These are phyloP conservation scores for Hylaeus volcanicus DNA, from an alignment of 1,140 invertebrate species.

Conservation along the genomic window DNA sequence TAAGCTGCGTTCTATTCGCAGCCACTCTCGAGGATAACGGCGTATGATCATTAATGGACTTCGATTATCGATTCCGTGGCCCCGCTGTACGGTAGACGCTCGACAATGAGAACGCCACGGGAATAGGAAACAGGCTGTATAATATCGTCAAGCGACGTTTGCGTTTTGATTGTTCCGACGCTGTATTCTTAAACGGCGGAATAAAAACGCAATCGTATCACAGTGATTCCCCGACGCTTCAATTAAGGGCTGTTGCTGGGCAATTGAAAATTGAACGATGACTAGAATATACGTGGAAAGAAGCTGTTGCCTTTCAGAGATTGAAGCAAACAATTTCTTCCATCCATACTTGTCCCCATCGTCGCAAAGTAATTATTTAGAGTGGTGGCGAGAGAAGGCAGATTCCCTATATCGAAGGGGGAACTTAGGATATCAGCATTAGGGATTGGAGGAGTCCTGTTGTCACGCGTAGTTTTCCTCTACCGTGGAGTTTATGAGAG, in stretches of 20 bases:
- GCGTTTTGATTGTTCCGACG: constrained; percentile 12
- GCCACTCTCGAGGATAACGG: constrained; percentile 27
- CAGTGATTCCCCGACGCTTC: constrained; percentile 1
- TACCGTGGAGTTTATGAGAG: too few relatives aligned
- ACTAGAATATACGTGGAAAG: not conserved
- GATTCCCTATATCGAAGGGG: too few relatives aligned
- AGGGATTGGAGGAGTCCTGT: not conserved
- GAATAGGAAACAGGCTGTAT: constrained; percentile 43
- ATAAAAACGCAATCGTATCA: constrained; percentile 11
- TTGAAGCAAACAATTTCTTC: not conserved
- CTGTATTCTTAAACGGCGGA: constrained; percentile 37
- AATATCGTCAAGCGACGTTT: constrained; percentile 34
- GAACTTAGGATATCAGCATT: too few relatives aligned
- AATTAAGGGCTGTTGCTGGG: not conserved
- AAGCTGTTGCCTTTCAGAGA: not conserved
- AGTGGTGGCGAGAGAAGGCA: too few relatives aligned
- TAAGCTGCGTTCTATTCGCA: constrained; percentile 29
- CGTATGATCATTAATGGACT: constrained; percentile 43
- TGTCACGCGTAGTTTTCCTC: too few relatives aligned
- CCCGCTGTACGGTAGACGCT: not conserved
- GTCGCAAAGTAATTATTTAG: not conserved
- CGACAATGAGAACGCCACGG: not conserved
- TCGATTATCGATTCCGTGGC: constrained; percentile 42
- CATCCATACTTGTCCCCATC: not conserved
- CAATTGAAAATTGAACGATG: constrained; percentile 3